Base-by-base conservation (phyloP, 2,888 invertebrate genomes). In the Apantesis nais region DNA sequence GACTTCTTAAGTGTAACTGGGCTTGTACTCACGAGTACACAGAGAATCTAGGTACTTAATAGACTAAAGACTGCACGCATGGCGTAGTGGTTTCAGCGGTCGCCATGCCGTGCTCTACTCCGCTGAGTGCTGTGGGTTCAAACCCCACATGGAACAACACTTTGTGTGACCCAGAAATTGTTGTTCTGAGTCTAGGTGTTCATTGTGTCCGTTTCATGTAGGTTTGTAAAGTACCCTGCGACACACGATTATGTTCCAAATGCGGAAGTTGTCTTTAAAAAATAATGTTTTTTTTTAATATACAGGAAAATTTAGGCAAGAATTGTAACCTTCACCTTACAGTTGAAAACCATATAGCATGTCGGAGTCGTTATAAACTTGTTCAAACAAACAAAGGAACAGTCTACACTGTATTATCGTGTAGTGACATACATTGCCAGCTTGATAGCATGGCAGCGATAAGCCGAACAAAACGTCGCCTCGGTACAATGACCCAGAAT, bases 401-500 rank as follows among this genome's bases (percentile, higher is more conserved):
- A 86, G 81, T 83, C 79, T 82, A 80, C 84, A 81, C 77, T 67
- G 77, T 77, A 73, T 79, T 93, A 93, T 94, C 93, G 66, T 55
- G 25, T 66, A 88, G 89, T 94, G 94, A 92, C 94, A 94, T 86
- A 94, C 91, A 92, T 94, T 93, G 88, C 88, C 78, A 81, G 84
- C 86, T 87, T 86, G 93, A 93, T 93, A 93, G 86, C 87, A 82
- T 81, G 81, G 82, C 80, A 62, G 80, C 87, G 94, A 95, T 95
- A 95, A 93, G 89, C 87, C 85, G 88, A 91, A 93, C 94, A 93
- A 91, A 93, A 94, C 93, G 93, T 87, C 91, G 89, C 83, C 85
- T 89, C 92, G 93, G 94, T 93, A 93, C 94, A 93, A 89, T 94
- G 95, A 94, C 95, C 95, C 93, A 95, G 89, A 93, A 93, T 94